Evolutionary conservation across 2,113 vertebrate genomes (phyloP).

Genomic region (Gnathonemus echidnorhynchus): DNA sequence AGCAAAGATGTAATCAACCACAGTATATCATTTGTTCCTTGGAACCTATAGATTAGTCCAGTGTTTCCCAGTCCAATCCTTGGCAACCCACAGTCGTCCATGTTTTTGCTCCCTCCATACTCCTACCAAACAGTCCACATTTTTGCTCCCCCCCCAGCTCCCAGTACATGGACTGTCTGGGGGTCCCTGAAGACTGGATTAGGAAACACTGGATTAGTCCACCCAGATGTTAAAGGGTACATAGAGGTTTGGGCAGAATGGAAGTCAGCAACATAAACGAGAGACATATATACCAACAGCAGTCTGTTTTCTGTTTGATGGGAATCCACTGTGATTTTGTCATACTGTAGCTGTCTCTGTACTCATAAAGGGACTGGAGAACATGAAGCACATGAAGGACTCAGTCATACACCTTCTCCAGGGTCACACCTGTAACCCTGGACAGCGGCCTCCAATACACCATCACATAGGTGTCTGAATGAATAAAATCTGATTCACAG

Average conservation of each 20-base stretch:
- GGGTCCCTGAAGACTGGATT: too few relatives aligned
- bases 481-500: background rate
- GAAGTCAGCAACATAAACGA: background rate
- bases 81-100: too few relatives aligned
- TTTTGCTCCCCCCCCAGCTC: too few relatives aligned
- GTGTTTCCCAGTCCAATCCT: too few relatives aligned
- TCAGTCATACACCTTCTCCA: background rate
- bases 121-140: too few relatives aligned
- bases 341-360: too few relatives aligned
- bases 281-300: background rate
- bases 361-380: background rate
- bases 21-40: background rate
- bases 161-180: too few relatives aligned
- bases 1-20: background rate
- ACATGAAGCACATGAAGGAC: background rate
- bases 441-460: background rate
- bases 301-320: background rate
- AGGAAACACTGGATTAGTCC: background rate
- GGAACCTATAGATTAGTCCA: background rate
- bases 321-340: background rate
- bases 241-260: background rate
- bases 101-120: too few relatives aligned
- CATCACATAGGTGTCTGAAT: background rate
- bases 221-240: background rate
- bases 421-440: background rate